Evolutionary conservation across 2,888 invertebrate genomes (phyloP).

Genomic region (Cybosia mesomella): DNA sequence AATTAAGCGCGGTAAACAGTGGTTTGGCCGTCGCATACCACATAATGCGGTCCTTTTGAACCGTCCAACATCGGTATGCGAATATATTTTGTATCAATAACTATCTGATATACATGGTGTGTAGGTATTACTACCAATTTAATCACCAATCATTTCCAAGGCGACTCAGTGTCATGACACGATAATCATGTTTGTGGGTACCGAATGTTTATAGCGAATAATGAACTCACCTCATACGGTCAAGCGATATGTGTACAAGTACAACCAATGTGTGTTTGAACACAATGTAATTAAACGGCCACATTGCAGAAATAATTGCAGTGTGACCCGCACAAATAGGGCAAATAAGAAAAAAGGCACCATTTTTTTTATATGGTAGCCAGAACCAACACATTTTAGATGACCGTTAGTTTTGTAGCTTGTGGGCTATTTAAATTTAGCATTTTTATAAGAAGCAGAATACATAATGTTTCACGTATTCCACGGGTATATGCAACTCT

Average conservation of each 20-base stretch:
- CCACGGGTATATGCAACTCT: too few relatives aligned
- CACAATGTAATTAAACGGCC: too few relatives aligned
- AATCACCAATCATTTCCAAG: conserved; percentile 28
- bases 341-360: too few relatives aligned
- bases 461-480: too few relatives aligned
- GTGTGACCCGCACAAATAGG: too few relatives aligned
- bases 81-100: conserved; percentile 27
- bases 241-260: background rate
- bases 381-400: too few relatives aligned
- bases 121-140: conserved; percentile 28
- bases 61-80: conserved; percentile 15
- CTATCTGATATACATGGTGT: background rate
- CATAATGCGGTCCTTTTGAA: conserved; percentile 54
- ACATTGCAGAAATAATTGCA: too few relatives aligned
- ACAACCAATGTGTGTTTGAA: too few relatives aligned
- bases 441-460: too few relatives aligned
- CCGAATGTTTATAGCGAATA: background rate
- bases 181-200: background rate
- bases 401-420: too few relatives aligned
- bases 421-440: too few relatives aligned
- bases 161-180: background rate
- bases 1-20: conserved; percentile 41
- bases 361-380: too few relatives aligned
- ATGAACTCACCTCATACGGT: background rate
- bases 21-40: conserved; percentile 38